Evolutionary conservation across 2,888 invertebrate species (phyloP), one percentile per base, ranked within the genome.

Genomic region (Orchesella flavescens): DNA sequence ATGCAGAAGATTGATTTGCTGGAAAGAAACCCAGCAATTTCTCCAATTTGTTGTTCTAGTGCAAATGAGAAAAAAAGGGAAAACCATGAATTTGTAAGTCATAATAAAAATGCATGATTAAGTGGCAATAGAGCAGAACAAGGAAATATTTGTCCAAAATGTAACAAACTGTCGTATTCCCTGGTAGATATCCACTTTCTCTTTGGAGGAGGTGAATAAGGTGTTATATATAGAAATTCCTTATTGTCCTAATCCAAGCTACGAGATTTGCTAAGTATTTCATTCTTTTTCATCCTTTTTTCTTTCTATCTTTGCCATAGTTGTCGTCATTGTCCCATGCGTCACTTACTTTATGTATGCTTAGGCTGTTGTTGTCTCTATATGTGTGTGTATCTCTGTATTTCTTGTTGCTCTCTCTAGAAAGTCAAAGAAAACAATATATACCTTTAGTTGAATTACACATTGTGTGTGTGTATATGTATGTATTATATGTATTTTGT

Each of bases 321-420:
- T 80, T 75, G 77, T 83, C 83, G 80, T 65, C 71, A 79, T 72
- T 72, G 72, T 83, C 82, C 75, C 85, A 86, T 85, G 84, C 84
- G 83, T 86, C 84, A 81, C 78, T 85, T 85, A 83, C 82, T 87
- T 86, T 87, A 86, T 85, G 82, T 82, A 81, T 83, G 76, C 86
- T 84, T 71, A 53, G 34, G 46, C 57, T 76, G 80, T 82, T 83
- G 73, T 73, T 76, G 81, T 85, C 83, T 87, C 86, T 87, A n/a
- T n/a, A 7, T 34, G 34, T 34, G 7, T 34, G 7, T 2, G 7
- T 85, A 76, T 34, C 17, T 75, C 34, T 77, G 21, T 49, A 23
- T 19, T 65, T 77, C 61, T 77, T 77, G 77, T 77, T 77, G 69
- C 77, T 77, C 77, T 69, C 77, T 69, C 68, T 66, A 76, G 76